Evolutionary conservation across 2,888 invertebrate genomes (phyloP).

Genomic region (Sympetrum striolatum): DNA sequence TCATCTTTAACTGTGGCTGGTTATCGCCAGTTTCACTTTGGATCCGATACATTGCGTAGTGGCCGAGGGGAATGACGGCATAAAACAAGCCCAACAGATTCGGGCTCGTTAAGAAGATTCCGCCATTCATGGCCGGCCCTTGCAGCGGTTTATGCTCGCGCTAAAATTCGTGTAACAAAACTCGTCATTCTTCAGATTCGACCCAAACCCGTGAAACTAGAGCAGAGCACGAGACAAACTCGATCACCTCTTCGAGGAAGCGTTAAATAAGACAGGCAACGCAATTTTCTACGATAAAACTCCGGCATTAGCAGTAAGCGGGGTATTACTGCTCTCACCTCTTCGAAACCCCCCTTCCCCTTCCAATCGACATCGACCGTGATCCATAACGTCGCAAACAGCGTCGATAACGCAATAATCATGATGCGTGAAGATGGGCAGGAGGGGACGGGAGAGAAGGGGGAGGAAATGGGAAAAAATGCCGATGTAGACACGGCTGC

Average conservation of each 20-base stretch:
- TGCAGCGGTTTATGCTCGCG: background rate
- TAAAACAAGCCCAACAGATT: background rate
- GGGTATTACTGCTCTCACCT: background rate
- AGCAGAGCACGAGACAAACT: background rate
- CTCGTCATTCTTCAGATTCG: background rate
- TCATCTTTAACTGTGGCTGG: background rate
- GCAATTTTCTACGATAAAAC: background rate
- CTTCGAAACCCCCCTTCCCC: background rate
- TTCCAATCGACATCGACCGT: background rate
- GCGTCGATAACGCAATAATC: background rate
- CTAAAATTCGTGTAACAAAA: background rate
- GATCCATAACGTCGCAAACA: background rate
- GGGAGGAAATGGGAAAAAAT: background rate
- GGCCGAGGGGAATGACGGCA: background rate
- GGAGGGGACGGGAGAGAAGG: background rate
- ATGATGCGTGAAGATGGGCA: background rate
- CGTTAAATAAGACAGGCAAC: background rate
- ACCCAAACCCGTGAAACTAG: background rate
- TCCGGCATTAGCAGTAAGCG: background rate
- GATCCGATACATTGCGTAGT: background rate
- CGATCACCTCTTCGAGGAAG: background rate
- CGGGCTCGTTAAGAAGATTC: background rate
- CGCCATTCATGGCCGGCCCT: background rate
- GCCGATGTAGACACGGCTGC: slow-evolving; percentile 12
- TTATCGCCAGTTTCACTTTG: background rate